Evolutionary conservation across 2,113 vertebrate genomes (phyloP), one percentile per base, ranked within the genome.

Genomic region (Cryptotis parvus): DNA sequence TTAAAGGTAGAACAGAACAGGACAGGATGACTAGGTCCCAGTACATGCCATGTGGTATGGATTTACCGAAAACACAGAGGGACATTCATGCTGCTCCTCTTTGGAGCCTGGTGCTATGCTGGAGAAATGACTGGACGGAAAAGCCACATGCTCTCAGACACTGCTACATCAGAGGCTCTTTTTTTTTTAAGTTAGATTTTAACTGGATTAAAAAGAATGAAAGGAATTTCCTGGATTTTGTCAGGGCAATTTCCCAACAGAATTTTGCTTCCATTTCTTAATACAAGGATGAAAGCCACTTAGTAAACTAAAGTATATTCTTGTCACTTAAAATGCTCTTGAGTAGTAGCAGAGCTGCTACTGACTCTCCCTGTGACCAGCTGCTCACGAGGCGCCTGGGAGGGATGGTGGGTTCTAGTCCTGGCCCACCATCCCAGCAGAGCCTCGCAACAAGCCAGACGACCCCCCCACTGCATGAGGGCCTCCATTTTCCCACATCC

Each of bases 211-310:
- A 93, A 73, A 96, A 92, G 92, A 95, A 96, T 89, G 94, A 95
- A 74, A 94, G 89, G 95, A 94, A 97, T 96, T 95, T 95, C 95
- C 93, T 96, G 96, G 63, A 84, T 93, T 96, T 95, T 94, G 94
- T 93, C 92, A 89, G 26, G 69, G 88, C 89, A 90, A 94, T 91
- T 95, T 91, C 76, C 91, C 88, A 91, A 83, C 33, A 84, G 82
- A 97, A 78, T 93, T 93, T 78, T 92, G 43, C 58, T 69, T 75
- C 39, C 33, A 81, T 33, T 91, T 88, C 79, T 69, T 69, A 90
- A 73, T 74, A 68, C n/a, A 75, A 92, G n/a, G 45, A 87, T 80
- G 94, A 95, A 90, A 87, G 66, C 4, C 72, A 74, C 26, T 94
- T 92, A 90, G 79, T 80, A 92, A 96, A 93, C 80, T 72, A 93